Evolutionary conservation across 2,113 vertebrate species (phyloP).

Genomic region (Onychostruthus taczanowskii): DNA sequence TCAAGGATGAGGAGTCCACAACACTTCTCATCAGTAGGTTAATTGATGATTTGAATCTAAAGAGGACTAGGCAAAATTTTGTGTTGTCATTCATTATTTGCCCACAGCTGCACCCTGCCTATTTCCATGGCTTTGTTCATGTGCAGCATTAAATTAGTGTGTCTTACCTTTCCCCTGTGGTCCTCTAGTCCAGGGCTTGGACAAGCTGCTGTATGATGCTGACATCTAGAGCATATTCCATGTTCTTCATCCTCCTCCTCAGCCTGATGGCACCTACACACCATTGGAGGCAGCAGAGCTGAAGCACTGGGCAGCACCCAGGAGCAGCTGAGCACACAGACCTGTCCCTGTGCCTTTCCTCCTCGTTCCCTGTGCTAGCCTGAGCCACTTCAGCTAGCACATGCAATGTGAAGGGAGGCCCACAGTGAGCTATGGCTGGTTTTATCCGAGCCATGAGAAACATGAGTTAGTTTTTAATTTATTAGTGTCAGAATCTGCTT

Average conservation of each 20-base stretch:
- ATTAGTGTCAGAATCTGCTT: neutral
- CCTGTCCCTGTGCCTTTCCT: neutral
- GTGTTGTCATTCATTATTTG: accelerated
- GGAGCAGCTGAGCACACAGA: neutral
- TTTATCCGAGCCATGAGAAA: neutral
- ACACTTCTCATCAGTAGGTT: neutral
- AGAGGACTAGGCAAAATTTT: neutral
- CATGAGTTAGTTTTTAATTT: neutral
- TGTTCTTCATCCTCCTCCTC: neutral
- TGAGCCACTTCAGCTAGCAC: accelerated
- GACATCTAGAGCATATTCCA: neutral
- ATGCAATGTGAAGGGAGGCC: neutral
- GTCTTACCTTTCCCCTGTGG: neutral
- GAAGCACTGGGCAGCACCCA: neutral
- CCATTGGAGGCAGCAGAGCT: accelerated
- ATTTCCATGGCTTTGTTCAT: accelerated
- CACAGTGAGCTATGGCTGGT: neutral
- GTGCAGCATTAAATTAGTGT: neutral
- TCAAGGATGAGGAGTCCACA: neutral
- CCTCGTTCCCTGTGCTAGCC: neutral
- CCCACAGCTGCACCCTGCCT: neutral
- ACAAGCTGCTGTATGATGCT: neutral
- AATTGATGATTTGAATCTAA: neutral
- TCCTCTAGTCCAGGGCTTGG: neutral
- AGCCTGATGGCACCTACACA: accelerated